A percentile compares a stretch with the other conserved stretches of the same genome.
These are phyloP conservation scores for Coleophora deauratella DNA, from an alignment of 2,888 invertebrate species.

Conservation along the genomic window DNA sequence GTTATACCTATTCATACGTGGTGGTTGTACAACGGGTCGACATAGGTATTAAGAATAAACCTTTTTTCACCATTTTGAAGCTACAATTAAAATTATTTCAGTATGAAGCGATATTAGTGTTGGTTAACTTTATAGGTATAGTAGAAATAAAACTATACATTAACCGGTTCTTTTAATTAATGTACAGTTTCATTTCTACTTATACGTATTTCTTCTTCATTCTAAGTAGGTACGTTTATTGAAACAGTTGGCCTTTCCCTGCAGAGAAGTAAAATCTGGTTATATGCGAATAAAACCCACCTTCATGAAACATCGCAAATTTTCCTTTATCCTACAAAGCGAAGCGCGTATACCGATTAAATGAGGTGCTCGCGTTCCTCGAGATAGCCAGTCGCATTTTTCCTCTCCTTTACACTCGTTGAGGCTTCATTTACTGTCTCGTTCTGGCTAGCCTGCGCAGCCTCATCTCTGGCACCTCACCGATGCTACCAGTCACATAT, in stretches of 20 bases:
- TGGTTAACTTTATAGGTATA: no score
- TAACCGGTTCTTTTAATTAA: no score
- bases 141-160: no score
- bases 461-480: slow-evolving; percentile 68
- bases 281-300: slow-evolving; percentile 23
- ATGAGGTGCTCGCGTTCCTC: slow-evolving; percentile 73
- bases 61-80: no score
- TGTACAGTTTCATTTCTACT: no score
- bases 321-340: slow-evolving; percentile 64
- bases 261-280: no score
- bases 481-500: slow-evolving; percentile 69
- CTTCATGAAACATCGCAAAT: slow-evolving; percentile 49
- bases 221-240: slow-evolving; percentile 6
- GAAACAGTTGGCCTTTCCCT: background rate
- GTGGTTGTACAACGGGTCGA: no score
- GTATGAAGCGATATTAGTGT: no score
- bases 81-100: no score
- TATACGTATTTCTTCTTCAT: no score
- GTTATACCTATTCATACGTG: no score
- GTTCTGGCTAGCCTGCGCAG: slow-evolving; percentile 49
- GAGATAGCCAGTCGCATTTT: slow-evolving; percentile 57
- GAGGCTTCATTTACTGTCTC: slow-evolving; percentile 26
- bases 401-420: slow-evolving; percentile 29
- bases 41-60: no score
- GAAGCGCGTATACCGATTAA: slow-evolving; percentile 73